Conservation (phyloP, 2,888 invertebrate species). For the Leptinotarsa haldemani region DNA sequence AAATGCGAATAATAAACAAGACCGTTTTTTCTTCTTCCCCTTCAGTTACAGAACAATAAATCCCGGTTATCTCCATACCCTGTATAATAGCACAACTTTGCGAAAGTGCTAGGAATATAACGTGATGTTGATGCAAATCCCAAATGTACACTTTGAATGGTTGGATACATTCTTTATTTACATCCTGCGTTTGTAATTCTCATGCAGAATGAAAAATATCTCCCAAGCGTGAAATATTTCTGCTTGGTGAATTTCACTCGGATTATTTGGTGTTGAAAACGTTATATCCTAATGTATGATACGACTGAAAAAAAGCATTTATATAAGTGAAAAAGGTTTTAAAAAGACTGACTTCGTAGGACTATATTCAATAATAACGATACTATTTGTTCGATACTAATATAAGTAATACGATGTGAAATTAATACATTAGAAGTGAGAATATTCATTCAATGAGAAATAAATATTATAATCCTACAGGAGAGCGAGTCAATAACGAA, state of each 20-base stretch:
- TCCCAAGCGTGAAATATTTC: slow-evolving; percentile 8
- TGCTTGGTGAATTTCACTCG: slow-evolving; percentile 3
- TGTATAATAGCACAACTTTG: neutral
- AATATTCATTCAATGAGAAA: too few relatives aligned
- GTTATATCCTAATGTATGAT: slow-evolving; percentile 1
- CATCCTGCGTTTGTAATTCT: slow-evolving; percentile 11
- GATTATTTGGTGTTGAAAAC: neutral
- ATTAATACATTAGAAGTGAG: too few relatives aligned
- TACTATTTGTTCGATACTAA: neutral
- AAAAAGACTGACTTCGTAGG: neutral
- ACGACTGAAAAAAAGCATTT: neutral
- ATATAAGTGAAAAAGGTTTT: neutral
- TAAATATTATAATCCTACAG: too few relatives aligned
- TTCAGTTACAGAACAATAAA: neutral
- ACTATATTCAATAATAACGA: neutral
- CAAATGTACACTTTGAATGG: slow-evolving; percentile 14
- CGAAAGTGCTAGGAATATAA: neutral
- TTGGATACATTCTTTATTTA: slow-evolving; percentile 1
- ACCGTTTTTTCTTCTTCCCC: too few relatives aligned
- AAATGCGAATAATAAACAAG: too few relatives aligned
- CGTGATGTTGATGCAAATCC: slow-evolving; percentile 15
- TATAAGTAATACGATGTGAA: too few relatives aligned
- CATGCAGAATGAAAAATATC: slow-evolving; percentile 5
- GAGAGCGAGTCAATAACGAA: too few relatives aligned
- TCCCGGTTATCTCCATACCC: neutral